Evolutionary conservation across 53 echinoderm and acorn worm species (phyloP), one percentile per base, ranked within the genome.

Genomic region (Stichopus horrens): DNA sequence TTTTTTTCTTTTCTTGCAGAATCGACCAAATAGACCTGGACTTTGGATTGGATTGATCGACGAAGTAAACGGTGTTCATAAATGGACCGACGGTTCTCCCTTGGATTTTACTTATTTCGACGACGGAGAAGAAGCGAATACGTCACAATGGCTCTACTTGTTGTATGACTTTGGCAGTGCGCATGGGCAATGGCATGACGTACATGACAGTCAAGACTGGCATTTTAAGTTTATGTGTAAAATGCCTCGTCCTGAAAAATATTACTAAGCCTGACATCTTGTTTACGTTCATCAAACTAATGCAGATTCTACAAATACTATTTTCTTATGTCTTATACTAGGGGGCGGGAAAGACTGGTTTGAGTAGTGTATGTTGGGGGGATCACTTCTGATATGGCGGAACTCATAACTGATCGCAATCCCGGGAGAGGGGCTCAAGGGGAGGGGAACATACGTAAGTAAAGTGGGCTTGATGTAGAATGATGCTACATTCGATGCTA

Each of bases 221-320:
- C 55, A 78, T 55, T 78, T 54, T n/a, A 37, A 78, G 78, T 78
- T 78, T 37, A 78, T 78, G 78, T 78, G 78, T 37, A 78, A 78
- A 54, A 78, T 78, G 78, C n/a, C 78, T 37, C 63, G 63, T 63
- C 63, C 11, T 37, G 37, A 37, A 37, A 0, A 37, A 37, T 37
- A 37, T 37, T 37, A 37, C 37, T 2, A 37, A 37, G 37, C 37
- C 37, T 37, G 37, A 37, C 37, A 37, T 37, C 1, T 37, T 37
- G 37, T 37, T 37, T 37, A 37, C 37, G 2, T 37, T 37, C 37
- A 37, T 37, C 37, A 37, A 37, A 37, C 37, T 37, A 37, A 2
- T 0, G 2, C 37, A 37, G 37, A 37, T 2, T 37, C 37, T 37
- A 37, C 37, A 37, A 37, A 37, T 37, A 37, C 37, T 37, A 37